Base-by-base conservation (phyloP, 1,140 invertebrate genomes). In the Drosophila prosaltans region DNA sequence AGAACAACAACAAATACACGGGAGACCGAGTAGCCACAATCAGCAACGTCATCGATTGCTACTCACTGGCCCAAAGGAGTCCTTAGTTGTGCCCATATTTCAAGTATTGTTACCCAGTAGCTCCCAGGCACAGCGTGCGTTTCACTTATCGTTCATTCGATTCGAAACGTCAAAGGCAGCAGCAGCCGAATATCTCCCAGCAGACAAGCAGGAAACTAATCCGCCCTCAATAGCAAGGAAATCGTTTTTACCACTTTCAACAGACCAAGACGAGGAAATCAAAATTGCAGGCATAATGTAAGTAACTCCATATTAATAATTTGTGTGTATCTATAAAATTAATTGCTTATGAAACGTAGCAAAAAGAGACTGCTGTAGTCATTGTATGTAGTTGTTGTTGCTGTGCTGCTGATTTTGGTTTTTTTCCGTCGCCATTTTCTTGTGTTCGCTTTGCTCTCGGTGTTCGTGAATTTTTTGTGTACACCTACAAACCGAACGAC, bases 281-380 rank as follows among this genome's bases (percentile, higher is more conserved):
- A 89, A 90, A 69, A 89, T 88, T 88, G 83, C 76, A 80, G 84
- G 83, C 80, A 78, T 88, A 88, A 88, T 88, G 83, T 88, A 39
- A 86, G 83, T 86, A 77, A 43, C 45, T 51, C 45, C 21, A 51
- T 51, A 7, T 24, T 10, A 39, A 51, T 51, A 7, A 7, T 24
- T 9, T 28, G 64, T 30, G 10, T 60, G 16, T 36, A 36, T 36
- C 3, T 36, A 36, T 36, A 0, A 9, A 5, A 32, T 16, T 45
- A 65, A 57, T 32, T 3, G 51, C 32, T 75, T 75, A 65, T 59
- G 41, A 58, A 78, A 75, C 26, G 41, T 36, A 57, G 43, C 63
- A 16, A 30, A 30, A 30, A 16, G 32, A 8, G 21, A 60, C 8
- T 54, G 48, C 6, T 36, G 3, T 36, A 36, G 32, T 36, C 32